Conservation (phyloP, 2,113 vertebrate species). For the Antechinus stuartii region DNA sequence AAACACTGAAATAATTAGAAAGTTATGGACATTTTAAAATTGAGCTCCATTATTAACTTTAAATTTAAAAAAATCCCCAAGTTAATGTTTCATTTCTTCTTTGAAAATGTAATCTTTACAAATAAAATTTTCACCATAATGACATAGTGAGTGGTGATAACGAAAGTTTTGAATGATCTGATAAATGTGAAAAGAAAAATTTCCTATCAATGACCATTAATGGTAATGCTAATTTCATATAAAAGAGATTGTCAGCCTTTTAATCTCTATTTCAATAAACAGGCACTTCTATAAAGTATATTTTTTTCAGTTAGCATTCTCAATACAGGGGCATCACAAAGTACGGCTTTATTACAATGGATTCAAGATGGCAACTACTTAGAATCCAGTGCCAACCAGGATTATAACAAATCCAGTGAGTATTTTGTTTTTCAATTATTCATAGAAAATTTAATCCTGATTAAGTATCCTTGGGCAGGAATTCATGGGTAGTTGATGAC, state of each 20-base stretch:
- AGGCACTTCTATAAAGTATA: conserved; percentile 82
- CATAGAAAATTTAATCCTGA: conserved; percentile 92
- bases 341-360: conserved; percentile 86
- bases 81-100: conserved; percentile 37
- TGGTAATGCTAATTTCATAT: conserved; percentile 60
- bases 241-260: conserved; percentile 56
- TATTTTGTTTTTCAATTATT: conserved; percentile 93
- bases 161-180: conserved; percentile 45
- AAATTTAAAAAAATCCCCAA: conserved; percentile 50
- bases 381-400: conserved; percentile 87
- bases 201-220: conserved; percentile 59
- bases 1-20: conserved; percentile 59
- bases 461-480: conserved; percentile 91
- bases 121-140: conserved; percentile 51
- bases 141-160: conserved; percentile 40
- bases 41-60: conserved; percentile 25
- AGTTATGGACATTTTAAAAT: conserved; percentile 56
- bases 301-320: conserved; percentile 75
- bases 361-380: conserved; percentile 87
- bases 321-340: conserved; percentile 78
- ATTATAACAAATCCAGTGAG: conserved; percentile 90
- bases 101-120: conserved; percentile 60
- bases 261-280: conserved; percentile 74
- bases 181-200: conserved; percentile 52
- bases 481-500: conserved; percentile 89